These are phyloP conservation scores for Scelioninae gen. 2 DNA, from an alignment of 2,888 invertebrate species.

Conservation along the genomic window DNA sequence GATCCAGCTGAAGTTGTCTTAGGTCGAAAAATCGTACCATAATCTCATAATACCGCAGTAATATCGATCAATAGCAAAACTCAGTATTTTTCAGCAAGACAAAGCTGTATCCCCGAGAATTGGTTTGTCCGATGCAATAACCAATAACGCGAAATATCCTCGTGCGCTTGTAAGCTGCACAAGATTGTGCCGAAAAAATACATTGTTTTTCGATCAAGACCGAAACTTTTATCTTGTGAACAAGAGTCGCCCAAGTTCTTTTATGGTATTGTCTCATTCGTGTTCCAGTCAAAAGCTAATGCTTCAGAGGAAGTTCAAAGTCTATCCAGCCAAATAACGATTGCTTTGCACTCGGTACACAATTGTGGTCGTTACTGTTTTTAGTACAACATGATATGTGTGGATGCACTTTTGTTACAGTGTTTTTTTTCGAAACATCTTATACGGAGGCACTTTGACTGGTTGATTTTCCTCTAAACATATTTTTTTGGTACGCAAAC, in stretches of 20 bases:
- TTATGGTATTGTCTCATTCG: conserved; percentile 69
- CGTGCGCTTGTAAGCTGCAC: conserved; percentile 45
- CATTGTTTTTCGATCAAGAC: conserved; percentile 56
- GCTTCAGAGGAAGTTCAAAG: conserved; percentile 66
- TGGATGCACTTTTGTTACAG: conserved; percentile 14
- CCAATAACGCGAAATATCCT: conserved; percentile 67
- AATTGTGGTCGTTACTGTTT: conserved; percentile 37
- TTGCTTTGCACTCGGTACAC: conserved; percentile 61
- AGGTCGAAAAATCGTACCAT: conserved; percentile 44
- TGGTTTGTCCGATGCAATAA: conserved; percentile 66
- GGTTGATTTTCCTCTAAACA: too few species aligned
- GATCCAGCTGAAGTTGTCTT: conserved; percentile 33
- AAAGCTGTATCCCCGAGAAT: conserved; percentile 58
- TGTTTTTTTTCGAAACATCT: conserved; percentile 17
- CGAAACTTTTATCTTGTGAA: conserved; percentile 57
- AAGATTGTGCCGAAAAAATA: conserved; percentile 54
- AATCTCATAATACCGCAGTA: conserved; percentile 49
- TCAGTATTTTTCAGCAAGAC: conserved; percentile 44
- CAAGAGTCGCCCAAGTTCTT: conserved; percentile 61
- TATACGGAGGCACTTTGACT: background rate
- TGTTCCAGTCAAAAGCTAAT: conserved; percentile 70
- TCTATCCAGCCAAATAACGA: conserved; percentile 67
- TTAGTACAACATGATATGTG: conserved; percentile 24
- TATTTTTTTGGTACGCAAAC: too few species aligned
- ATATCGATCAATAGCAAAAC: conserved; percentile 45